Base-by-base conservation (phyloP, 1,140 invertebrate species). In the Trachymyrmex cornetzi region DNA sequence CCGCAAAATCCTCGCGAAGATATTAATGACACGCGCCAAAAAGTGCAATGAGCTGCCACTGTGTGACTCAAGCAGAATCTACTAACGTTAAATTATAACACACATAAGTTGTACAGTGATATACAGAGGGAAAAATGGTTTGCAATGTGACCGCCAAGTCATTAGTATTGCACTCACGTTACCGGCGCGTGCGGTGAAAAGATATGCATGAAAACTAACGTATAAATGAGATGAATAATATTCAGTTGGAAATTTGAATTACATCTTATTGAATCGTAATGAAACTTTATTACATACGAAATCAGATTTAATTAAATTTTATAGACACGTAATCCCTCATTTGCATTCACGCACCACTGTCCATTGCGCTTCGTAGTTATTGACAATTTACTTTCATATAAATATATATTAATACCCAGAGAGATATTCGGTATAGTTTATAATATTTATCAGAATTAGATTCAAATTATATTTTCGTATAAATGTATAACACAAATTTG, bases 1-100 rank as follows among this genome's bases (percentile, higher is more conserved):
- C n/a, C 19, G 53, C 6, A 53, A 30, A 57, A 79, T 34, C 4
- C 24, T 80, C 61, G 61, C 19, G 30, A 34, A 30, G 44, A 80
- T 80, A 80, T 80, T 80, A 80, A 53, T 80, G 63, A 80, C 61
- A 48, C n/a, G 14, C 44, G 61, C n/a, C 27, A 80, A 80, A 80
- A 80, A 80, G 44, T 61, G 61, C 61, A 53, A 53, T 48, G 77
- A 27, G 30, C 14, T 79, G 16, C 77, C 77, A 34, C 61, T 48
- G n/a, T 16, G 57, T 22, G 59, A 50, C 59, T 19, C 19, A 19
- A 80, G 27, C 61, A 67, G 27, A 53, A 67, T 80, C n/a, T 24
- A 48, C 77, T 80, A 80, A 67, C 44, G 44, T 67, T 79, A 80
- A 80, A 67, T 80, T 80, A 80, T 80, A 44, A 53, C 27, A 34